Evolutionary conservation across 2,113 vertebrate species (phyloP).

Genomic region (Triplophysa tibetana): DNA sequence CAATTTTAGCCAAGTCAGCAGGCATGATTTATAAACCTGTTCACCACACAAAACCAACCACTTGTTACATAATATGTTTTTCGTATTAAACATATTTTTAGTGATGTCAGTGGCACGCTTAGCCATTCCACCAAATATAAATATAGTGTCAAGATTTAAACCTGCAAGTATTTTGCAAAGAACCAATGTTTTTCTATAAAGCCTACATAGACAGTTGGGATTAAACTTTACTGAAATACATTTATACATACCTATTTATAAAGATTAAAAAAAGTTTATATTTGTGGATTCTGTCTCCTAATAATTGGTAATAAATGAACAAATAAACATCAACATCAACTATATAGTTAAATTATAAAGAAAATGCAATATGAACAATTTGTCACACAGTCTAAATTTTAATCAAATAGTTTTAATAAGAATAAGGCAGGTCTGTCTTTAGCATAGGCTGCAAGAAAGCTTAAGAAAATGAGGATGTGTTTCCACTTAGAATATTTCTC

Average conservation of each 20-base stretch:
- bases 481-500: slow-evolving; percentile 15
- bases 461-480: slow-evolving; percentile 6
- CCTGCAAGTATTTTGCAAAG: slow-evolving; percentile 59
- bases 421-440: slow-evolving; percentile 1
- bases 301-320: too few species aligned
- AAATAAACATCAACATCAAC: too few species aligned
- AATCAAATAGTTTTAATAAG: neutral
- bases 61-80: slow-evolving; percentile 73
- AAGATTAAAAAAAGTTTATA: neutral
- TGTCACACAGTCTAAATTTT: too few species aligned
- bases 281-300: too few species aligned
- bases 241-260: too few species aligned
- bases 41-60: slow-evolving; percentile 57
- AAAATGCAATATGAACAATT: too few species aligned
- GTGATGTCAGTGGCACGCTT: slow-evolving; percentile 74
- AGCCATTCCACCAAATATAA: slow-evolving; percentile 68
- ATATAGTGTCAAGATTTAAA: slow-evolving; percentile 64
- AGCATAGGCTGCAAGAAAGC: neutral
- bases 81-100: slow-evolving; percentile 69
- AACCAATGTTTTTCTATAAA: too few species aligned
- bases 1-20: neutral
- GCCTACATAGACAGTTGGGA: too few species aligned
- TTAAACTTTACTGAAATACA: too few species aligned
- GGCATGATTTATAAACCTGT: slow-evolving; percentile 37
- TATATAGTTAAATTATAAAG: too few species aligned